Evolutionary conservation across 2,888 invertebrate genomes (phyloP).

Genomic region (Troides oblongomaculatus): DNA sequence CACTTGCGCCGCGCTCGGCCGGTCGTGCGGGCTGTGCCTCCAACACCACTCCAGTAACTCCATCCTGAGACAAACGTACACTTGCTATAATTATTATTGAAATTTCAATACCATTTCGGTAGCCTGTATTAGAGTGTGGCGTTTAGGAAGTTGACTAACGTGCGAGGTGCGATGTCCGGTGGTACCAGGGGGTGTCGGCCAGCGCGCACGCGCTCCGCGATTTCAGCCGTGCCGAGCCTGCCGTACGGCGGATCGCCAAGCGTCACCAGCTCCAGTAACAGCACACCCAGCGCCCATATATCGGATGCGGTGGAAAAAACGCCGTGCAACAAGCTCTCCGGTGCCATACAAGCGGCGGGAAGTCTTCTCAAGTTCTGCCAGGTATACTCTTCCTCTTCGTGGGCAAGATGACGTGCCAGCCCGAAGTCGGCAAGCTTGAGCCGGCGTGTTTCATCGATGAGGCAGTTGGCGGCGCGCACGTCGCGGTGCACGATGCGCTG

Average conservation of each 20-base stretch:
- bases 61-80: slow-evolving; percentile 51
- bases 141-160: slow-evolving; percentile 38
- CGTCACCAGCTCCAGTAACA: slow-evolving; percentile 90
- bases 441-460: slow-evolving; percentile 85
- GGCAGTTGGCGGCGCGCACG: slow-evolving; percentile 88
- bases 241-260: slow-evolving; percentile 93
- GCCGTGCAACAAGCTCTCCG: slow-evolving; percentile 89
- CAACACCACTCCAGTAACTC: slow-evolving; percentile 87
- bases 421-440: slow-evolving; percentile 93
- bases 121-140: not conserved
- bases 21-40: slow-evolving; percentile 82
- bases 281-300: slow-evolving; percentile 93
- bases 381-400: slow-evolving; percentile 85
- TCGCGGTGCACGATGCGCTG: slow-evolving; percentile 92
- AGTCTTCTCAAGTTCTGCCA: slow-evolving; percentile 90
- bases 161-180: slow-evolving; percentile 56
- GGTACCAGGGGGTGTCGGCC: slow-evolving; percentile 85
- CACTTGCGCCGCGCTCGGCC: slow-evolving; percentile 87
- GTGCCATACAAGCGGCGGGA: slow-evolving; percentile 95
- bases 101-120: not conserved
- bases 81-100: not conserved
- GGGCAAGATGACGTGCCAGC: slow-evolving; percentile 82
- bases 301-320: slow-evolving; percentile 91
- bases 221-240: slow-evolving; percentile 86
- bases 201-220: slow-evolving; percentile 79